These are phyloP conservation scores for Pteromalus puparum DNA, from an alignment of 1,140 invertebrate species.

Conservation along the genomic window DNA sequence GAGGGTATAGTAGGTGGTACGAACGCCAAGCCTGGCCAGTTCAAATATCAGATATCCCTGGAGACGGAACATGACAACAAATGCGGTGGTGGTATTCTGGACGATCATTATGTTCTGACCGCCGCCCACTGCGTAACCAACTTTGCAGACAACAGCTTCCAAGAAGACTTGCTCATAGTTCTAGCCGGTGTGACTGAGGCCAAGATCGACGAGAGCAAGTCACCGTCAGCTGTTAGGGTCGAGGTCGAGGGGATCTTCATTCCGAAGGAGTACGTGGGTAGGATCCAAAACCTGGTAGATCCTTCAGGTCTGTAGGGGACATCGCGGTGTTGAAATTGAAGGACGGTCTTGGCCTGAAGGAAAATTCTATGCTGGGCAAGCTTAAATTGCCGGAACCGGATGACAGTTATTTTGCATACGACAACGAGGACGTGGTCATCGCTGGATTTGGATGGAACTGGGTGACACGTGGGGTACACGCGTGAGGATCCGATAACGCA, in stretches of 20 bases:
- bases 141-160: too few relatives aligned
- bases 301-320: neutral
- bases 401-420: neutral
- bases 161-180: too few relatives aligned
- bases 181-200: too few relatives aligned
- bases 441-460: constrained; percentile 2
- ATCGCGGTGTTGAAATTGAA: neutral
- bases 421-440: neutral
- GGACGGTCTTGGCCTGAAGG: neutral
- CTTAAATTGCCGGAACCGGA: neutral
- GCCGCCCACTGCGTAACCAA: too few relatives aligned
- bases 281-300: neutral
- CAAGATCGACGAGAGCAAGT: neutral
- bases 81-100: too few relatives aligned
- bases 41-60: too few relatives aligned
- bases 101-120: too few relatives aligned
- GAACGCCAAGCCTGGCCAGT: too few relatives aligned
- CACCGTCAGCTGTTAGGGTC: neutral
- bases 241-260: neutral
- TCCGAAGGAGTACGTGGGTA: neutral
- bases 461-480: neutral
- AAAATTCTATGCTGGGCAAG: neutral
- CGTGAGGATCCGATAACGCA: neutral
- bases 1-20: too few relatives aligned
- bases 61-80: too few relatives aligned